phyloP scores from a whole-genome alignment of 2,113 vertebrate genomes.

The Psittacus erithacus region DNA sequence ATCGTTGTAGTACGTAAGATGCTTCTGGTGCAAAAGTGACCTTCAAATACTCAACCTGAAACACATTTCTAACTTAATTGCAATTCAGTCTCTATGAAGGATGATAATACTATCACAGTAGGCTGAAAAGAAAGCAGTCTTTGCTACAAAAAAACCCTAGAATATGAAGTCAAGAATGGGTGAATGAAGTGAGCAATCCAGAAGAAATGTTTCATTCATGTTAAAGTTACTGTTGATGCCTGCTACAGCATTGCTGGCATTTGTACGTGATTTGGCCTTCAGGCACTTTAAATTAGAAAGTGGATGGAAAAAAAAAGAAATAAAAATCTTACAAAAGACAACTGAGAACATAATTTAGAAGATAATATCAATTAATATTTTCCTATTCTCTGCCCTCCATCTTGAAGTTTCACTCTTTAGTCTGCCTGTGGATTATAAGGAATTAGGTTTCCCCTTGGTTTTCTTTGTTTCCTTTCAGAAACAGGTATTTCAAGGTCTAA shows the following conservation, averaged over 20 bases:
- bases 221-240: neutral
- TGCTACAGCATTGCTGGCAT: neutral
- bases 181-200: neutral
- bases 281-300: neutral
- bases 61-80: neutral
- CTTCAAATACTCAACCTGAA: neutral
- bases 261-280: neutral
- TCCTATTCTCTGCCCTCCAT: accelerated
- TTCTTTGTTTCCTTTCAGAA: neutral
- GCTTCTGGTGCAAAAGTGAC: neutral
- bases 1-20: neutral
- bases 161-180: neutral
- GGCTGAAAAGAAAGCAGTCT: neutral
- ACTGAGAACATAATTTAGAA: neutral
- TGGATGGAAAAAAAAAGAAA: neutral
- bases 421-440: neutral
- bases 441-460: neutral
- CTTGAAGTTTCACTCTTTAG: neutral
- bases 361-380: neutral
- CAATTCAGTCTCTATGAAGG: neutral
- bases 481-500: neutral
- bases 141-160: neutral
- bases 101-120: neutral
- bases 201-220: neutral
- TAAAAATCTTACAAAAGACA: neutral